A percentile compares a stretch with the other conserved stretches of the same genome.
Evolutionary conservation across 2,797 vertebrate genomes (phyloP).

Genomic region (Bovichtus variegatus): DNA sequence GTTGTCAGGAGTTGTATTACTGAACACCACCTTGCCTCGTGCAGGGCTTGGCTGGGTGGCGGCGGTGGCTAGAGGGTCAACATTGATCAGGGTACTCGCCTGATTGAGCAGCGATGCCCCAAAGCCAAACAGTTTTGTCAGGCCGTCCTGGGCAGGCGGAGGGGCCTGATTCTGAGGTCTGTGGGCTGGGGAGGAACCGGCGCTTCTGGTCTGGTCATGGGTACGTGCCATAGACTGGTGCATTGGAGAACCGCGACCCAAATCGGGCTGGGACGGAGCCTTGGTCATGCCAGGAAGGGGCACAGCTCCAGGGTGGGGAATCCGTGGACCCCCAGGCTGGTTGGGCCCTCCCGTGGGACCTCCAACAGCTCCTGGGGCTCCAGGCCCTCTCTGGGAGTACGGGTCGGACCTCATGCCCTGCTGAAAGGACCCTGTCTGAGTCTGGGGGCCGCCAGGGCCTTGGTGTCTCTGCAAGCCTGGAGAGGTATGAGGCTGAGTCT

Average conservation of each 20-base stretch:
- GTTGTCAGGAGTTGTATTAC: conserved; percentile 89
- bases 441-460: conserved; percentile 54
- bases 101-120: conserved; percentile 97
- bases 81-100: conserved; percentile 96
- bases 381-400: conserved; percentile 76
- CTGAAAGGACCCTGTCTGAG: conserved; percentile 70
- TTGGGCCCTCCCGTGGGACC: conserved; percentile 58
- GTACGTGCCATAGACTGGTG: conserved; percentile 82
- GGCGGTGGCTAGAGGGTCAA: conserved; percentile 88
- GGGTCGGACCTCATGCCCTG: conserved; percentile 75
- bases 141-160: conserved; percentile 91
- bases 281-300: conserved; percentile 88
- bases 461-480: conserved; percentile 77
- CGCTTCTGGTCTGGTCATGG: conserved; percentile 86
- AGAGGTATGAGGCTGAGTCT: conserved; percentile 70
- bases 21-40: conserved; percentile 93
- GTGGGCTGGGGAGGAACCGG: conserved; percentile 86
- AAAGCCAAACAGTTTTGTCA: conserved; percentile 97
- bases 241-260: conserved; percentile 86
- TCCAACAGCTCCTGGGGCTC: conserved; percentile 63
- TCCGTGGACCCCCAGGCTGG: conserved; percentile 80
- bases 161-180: conserved; percentile 82
- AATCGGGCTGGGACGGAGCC: conserved; percentile 88
- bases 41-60: conserved; percentile 89
- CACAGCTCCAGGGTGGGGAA: conserved; percentile 84